phyloP scores from a whole-genome alignment of 2,888 invertebrate species.

The Lampropteryx suffumata region DNA sequence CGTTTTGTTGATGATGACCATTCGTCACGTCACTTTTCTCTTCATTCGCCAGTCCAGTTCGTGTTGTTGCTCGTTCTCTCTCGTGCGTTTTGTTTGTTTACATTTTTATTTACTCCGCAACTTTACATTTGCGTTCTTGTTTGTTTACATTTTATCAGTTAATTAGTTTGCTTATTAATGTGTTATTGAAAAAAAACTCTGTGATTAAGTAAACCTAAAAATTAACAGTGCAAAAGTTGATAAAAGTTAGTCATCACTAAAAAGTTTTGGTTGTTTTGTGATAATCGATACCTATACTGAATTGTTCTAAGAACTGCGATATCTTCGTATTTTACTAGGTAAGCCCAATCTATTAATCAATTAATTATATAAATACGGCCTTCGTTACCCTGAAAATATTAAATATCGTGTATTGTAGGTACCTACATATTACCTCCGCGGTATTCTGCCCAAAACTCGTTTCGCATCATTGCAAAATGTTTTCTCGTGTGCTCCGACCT shows the following conservation, averaged over 20 bases:
- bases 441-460: conserved; percentile 16
- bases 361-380: not conserved
- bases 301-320: conserved; percentile 24
- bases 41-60: conserved; percentile 31
- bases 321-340: conserved; percentile 22
- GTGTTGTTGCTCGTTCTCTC: conserved; percentile 18
- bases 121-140: conserved; percentile 38
- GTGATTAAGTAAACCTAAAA: conserved; percentile 40
- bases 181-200: conserved; percentile 48
- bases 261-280: conserved; percentile 41
- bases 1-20: not conserved
- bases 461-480: conserved; percentile 15
- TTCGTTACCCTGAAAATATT: not conserved
- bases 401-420: too few relatives aligned
- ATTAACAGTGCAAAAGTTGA: conserved; percentile 28
- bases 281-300: conserved; percentile 19
- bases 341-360: conserved; percentile 4
- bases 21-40: not conserved
- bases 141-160: conserved; percentile 36
- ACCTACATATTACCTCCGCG: too few relatives aligned
- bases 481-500: conserved; percentile 10
- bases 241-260: conserved; percentile 42
- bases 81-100: conserved; percentile 53
- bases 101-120: conserved; percentile 44
- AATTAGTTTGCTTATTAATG: conserved; percentile 26